Conservation (phyloP, 2,797 vertebrate species). For the Lepus townsendii region DNA sequence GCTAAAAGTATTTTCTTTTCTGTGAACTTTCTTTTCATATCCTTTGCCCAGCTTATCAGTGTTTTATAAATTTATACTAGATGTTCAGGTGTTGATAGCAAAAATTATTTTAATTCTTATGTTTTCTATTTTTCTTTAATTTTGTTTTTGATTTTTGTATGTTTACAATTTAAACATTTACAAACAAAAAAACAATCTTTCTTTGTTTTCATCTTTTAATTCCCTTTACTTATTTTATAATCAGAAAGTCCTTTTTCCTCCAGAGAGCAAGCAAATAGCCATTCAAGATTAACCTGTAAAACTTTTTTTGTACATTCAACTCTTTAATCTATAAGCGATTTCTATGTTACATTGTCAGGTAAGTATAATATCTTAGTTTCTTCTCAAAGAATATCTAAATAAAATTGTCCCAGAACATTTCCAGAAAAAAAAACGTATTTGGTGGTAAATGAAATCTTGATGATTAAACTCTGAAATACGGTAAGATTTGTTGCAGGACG, state of each 20-base stretch:
- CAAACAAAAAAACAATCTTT: conserved; percentile 20
- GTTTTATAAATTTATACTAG: conserved; percentile 34
- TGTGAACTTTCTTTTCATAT: background rate
- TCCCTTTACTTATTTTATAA: conserved; percentile 70
- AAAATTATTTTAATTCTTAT: conserved; percentile 49
- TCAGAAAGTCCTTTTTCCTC: conserved; percentile 53
- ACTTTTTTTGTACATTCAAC: conserved; percentile 30
- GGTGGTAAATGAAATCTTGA: background rate
- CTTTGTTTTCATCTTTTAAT: conserved; percentile 38
- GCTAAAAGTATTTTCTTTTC: background rate
- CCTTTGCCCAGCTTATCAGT: background rate
- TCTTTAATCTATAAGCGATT: conserved; percentile 20
- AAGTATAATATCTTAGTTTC: conserved; percentile 53
- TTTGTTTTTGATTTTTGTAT: conserved; percentile 40
- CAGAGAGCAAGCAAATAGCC: conserved; percentile 51
- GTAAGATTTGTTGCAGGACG: background rate
- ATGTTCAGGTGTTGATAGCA: conserved; percentile 12
- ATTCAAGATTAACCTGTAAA: background rate
- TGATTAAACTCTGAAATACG: background rate
- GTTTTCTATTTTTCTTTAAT: conserved; percentile 57
- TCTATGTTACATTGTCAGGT: background rate
- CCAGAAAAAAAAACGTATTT: background rate
- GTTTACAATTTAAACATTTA: conserved; percentile 55
- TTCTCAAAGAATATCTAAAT: conserved; percentile 25
- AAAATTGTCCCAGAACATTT: conserved; percentile 2